phyloP scores from a whole-genome alignment of 2,888 invertebrate species.

The Lobophora halterata region DNA sequence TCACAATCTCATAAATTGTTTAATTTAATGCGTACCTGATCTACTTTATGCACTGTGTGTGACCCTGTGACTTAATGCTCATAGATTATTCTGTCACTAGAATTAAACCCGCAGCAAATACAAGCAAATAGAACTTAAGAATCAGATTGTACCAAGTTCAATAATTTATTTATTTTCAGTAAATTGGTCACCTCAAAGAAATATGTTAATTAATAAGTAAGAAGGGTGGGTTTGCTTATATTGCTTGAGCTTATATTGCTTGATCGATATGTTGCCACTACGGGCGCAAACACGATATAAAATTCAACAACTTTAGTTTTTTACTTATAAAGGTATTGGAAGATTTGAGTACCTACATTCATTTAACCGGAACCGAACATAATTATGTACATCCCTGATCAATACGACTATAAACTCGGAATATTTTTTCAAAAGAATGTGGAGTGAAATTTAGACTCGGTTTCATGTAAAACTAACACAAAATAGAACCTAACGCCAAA shows the following conservation, averaged over 20 bases:
- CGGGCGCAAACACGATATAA: conserved; percentile 6
- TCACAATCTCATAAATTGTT: conserved; percentile 18
- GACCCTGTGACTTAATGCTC: conserved; percentile 15
- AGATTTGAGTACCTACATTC: no score
- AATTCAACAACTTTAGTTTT: conserved; percentile 16
- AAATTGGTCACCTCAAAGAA: conserved; percentile 11
- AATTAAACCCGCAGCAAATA: background rate
- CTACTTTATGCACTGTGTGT: no score
- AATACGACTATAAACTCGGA: no score
- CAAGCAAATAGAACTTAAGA: no score
- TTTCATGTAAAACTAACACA: no score
- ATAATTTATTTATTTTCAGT: conserved; percentile 1
- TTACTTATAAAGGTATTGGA: no score
- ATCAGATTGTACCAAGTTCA: no score
- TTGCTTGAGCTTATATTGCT: conserved; percentile 17
- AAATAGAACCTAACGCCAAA: no score
- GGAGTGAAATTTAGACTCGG: no score
- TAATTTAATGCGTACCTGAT: conserved; percentile 6
- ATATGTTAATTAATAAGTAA: conserved; percentile 5
- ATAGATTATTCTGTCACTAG: conserved; percentile 3
- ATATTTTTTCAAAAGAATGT: no score
- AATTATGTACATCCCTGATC: no score
- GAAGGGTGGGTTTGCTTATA: conserved; percentile 33
- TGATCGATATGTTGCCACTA: conserved; percentile 3
- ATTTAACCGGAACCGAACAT: no score